Evolutionary conservation across 92 coral and sea anemone genomes (phyloP), one percentile per base, ranked within the genome.

Genomic region (Meandrina meandrites): DNA sequence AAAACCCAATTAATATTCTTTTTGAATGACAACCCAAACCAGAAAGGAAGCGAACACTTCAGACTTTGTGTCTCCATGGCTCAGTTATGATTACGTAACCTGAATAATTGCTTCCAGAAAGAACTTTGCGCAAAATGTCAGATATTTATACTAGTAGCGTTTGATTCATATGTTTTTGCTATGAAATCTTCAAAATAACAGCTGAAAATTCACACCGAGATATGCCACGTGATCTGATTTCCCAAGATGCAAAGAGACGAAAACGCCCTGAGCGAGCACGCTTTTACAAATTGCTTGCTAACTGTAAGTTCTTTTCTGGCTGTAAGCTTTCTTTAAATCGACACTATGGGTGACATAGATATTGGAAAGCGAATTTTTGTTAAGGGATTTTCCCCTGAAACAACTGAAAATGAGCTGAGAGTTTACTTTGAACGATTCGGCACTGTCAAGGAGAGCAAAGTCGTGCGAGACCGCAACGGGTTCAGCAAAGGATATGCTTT

Each of bases 401-500:
- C 98, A 32, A 95, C 99, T 9, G 99, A 97, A 76, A 95, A 91
- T 89, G 99, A 97, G 84, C 90, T 97, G 79, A 89, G 94, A 73
- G 83, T 88, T 78, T 97, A 95, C 83, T 97, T 97, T 83, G 98
- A 97, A 87, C 94, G 89, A 40, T 97, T 86, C 81, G 99, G 99
- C 75, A 75, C 92, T 0, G 99, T 97, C 83, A 95, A 95, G 78
- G 94, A 94, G 78, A 93, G 94, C 83, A 97, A 97, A 84, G 96
- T 97, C 78, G 99, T 97, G 22, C 93, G 94, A 78, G 99, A 97
- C 86, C 94, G 96, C 86, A 93, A 94, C 90, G 99, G 99, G 42
- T 91, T 94, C 78, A 96, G 98, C 90, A 97, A 95, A 81, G 98
- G 98, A 18, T 97, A 97, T 60, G 99, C 97, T 71, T 97, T 97